Conservation (phyloP, 2,888 invertebrate species). For the Ceratothoa steindachneri region DNA sequence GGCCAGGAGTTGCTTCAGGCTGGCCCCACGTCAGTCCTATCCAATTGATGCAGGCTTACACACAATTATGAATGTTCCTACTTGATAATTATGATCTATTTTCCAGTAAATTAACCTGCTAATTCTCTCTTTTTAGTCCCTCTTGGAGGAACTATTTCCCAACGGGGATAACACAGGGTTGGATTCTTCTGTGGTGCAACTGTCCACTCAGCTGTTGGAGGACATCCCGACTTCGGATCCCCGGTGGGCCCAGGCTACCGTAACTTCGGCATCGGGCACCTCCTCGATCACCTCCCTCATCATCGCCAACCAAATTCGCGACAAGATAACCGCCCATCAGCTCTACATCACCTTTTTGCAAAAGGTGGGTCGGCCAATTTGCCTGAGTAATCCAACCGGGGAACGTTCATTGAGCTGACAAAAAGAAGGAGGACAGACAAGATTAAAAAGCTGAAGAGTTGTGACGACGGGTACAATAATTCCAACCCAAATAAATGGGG, state of each 20-base stretch:
- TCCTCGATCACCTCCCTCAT: constrained; percentile 77
- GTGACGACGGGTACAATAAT: too few species aligned
- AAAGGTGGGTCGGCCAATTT: constrained; percentile 21
- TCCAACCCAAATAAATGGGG: too few species aligned
- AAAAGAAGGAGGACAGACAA: neutral
- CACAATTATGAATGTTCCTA: too few species aligned
- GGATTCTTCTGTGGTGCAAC: constrained; percentile 50
- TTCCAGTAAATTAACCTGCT: too few species aligned
- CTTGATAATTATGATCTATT: too few species aligned
- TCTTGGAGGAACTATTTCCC: constrained; percentile 57
- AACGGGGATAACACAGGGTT: constrained; percentile 48
- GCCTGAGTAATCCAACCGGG: neutral
- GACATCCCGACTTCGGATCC: constrained; percentile 88
- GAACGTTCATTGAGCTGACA: neutral
- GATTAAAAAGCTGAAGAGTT: too few species aligned
- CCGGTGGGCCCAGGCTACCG: constrained; percentile 61
- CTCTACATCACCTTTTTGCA: constrained; percentile 70
- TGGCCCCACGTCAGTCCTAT: too few species aligned
- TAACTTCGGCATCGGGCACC: constrained; percentile 52
- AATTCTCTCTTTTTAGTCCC: too few species aligned
- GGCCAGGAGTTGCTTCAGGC: too few species aligned
- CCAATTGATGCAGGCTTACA: too few species aligned
- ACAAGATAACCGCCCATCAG: constrained; percentile 76
- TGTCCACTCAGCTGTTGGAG: constrained; percentile 66
- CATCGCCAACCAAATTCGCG: constrained; percentile 75